A percentile compares a stretch with the other conserved stretches of the same genome.
phyloP scores from a whole-genome alignment of 2,888 invertebrate species.

The Ochropleura leucogaster region DNA sequence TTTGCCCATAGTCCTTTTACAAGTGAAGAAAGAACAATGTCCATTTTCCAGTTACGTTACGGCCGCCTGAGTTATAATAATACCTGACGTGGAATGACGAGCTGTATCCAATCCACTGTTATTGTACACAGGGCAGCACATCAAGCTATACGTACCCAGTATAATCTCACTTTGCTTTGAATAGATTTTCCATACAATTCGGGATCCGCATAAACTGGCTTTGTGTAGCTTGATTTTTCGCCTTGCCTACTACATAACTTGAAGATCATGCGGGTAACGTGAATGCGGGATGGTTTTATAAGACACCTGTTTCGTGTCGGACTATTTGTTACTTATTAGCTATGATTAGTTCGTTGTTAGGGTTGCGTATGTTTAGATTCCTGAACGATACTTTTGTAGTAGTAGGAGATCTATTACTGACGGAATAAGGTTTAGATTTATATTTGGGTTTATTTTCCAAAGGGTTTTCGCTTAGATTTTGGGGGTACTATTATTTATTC shows the following conservation, averaged over 20 bases:
- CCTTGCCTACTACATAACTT: not conserved
- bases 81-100: conserved; percentile 51
- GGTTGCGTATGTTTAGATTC: not conserved
- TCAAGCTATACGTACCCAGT: too few species aligned
- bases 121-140: not conserved
- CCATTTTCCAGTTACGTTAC: conserved; percentile 41
- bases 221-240: too few species aligned
- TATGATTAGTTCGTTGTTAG: not conserved
- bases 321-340: conserved; percentile 1
- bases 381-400: not conserved
- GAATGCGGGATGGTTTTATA: conserved; percentile 44
- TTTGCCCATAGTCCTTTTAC: conserved; percentile 46
- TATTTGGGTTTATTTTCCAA: not conserved
- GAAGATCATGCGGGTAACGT: conserved; percentile 51
- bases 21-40: conserved; percentile 35
- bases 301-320: conserved; percentile 43
- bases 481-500: too few species aligned
- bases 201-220: too few species aligned
- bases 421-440: not conserved
- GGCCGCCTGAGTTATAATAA: conserved; percentile 39
- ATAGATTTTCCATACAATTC: too few species aligned
- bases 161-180: too few species aligned
- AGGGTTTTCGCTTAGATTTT: too few species aligned
- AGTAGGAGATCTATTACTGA: not conserved
- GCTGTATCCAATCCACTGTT: conserved; percentile 60